Percentiles rank a stretch among this genome's conserved stretches.
Conservation (phyloP, 2,113 vertebrate species). For the Phodopus roborovskii region DNA sequence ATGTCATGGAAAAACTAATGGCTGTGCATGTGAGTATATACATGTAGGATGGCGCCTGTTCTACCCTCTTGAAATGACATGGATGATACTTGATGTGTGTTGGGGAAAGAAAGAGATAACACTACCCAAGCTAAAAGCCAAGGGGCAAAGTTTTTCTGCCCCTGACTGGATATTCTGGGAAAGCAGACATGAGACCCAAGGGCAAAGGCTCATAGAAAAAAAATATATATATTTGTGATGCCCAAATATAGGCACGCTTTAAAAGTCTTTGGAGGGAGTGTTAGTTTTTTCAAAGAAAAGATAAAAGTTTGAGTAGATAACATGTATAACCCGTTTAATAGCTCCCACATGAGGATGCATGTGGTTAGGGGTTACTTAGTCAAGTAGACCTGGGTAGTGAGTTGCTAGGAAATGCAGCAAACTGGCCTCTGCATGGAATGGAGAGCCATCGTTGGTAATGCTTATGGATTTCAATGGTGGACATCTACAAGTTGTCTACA, state of each 20-base stretch:
- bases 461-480: not conserved
- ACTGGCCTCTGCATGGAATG: not conserved
- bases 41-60: not conserved
- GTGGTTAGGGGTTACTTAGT: not conserved
- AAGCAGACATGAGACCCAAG: not conserved
- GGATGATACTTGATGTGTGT: not conserved
- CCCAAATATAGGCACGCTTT: not conserved
- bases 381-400: too few species aligned
- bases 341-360: too few species aligned
- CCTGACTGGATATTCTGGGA: not conserved
- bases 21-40: too few species aligned
- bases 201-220: not conserved
- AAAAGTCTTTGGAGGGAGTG: not conserved
- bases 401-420: not conserved
- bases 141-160: not conserved
- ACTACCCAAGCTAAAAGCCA: not conserved
- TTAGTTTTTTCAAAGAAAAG: not conserved
- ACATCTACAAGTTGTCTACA: not conserved
- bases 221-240: not conserved
- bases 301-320: too few species aligned
- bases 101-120: not conserved
- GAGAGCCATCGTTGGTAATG: not conserved
- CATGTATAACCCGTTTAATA: too few species aligned
- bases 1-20: not conserved
- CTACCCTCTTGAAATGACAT: not conserved